phyloP scores from a whole-genome alignment of 2,113 vertebrate genomes.

The Microcebus jonahi region DNA sequence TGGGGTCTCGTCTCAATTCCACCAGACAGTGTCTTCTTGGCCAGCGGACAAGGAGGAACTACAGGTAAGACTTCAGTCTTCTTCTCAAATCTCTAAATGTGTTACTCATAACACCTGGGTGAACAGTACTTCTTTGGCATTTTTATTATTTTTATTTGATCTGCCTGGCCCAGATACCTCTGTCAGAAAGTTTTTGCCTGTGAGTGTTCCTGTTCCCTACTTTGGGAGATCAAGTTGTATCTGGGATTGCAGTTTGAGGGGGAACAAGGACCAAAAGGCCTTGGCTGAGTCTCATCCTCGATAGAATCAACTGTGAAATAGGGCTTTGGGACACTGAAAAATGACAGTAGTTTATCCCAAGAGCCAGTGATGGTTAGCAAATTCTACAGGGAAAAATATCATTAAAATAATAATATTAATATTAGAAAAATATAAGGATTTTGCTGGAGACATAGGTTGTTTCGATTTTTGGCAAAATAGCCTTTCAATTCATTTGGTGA shows the following conservation, averaged over 20 bases:
- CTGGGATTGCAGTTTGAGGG: background rate
- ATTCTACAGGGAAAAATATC: background rate
- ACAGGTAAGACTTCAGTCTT: background rate
- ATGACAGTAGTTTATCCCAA: background rate
- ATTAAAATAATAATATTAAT: background rate
- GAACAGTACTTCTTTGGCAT: background rate
- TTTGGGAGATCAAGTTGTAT: background rate
- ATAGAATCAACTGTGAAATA: too few relatives aligned
- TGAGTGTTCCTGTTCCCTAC: background rate
- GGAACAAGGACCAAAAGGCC: background rate
- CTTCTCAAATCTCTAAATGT: background rate
- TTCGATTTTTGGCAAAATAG: background rate
- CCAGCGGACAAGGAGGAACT: background rate
- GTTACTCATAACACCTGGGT: background rate
- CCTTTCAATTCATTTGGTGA: background rate
- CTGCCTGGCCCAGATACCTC: background rate
- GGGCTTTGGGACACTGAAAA: background rate
- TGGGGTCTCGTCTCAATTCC: background rate
- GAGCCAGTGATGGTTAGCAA: background rate
- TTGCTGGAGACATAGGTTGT: background rate
- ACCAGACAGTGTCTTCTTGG: background rate
- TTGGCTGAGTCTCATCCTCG: background rate
- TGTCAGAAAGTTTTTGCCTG: background rate
- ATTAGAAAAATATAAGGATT: background rate
- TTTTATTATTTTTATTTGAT: background rate